Evolutionary conservation across 1,140 invertebrate genomes (phyloP), one percentile per base, ranked within the genome.

Genomic region (Cydia splendana): DNA sequence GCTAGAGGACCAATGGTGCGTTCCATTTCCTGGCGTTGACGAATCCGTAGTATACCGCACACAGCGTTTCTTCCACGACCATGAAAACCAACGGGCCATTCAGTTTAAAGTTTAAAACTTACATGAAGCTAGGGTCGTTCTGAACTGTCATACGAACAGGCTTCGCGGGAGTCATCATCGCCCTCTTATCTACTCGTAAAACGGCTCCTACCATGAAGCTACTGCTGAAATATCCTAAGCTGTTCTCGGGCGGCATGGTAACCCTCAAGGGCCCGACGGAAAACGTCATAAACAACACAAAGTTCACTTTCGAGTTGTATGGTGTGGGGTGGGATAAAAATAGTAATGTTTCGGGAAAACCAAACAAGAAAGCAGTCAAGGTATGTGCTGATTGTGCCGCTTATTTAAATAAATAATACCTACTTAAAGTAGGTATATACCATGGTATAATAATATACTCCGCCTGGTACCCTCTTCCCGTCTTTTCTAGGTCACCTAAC

Each of bases 1-100:
- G 74, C 95, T 94, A 75, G 79, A 94, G 2, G 88, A 95, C 30
- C 91, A 95, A 4, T 98, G 96, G 95, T 96, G 96, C 82, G 51
- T 96, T 1, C 95, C 96, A 13, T 98, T 98, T 90, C 95, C 95
- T 1, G 97, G 97, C 7, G 94, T 96, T 30, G 98, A 99, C 94
- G 94, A 95, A 76, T 96, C 97, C 9, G 95, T 99, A 9, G 95
- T 97, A 3, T 86, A 95, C 75, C 94, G 97, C 24, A 96, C 97
- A 1, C 97, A 98, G 82, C 94, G 96, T 65, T 95, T 95, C 85
- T 94, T 97, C 4, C 96, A 95, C 83, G 94, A 96, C 34, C 90
- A 94, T 3, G 94, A 96, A 13, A 94, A 96, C 73, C 94, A 95
- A 79, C 94, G 96, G 20, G 98, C 98, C 15, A 53, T 13, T 13